Base-by-base conservation (phyloP, 2,888 invertebrate species). In the Drosophila siamana region DNA sequence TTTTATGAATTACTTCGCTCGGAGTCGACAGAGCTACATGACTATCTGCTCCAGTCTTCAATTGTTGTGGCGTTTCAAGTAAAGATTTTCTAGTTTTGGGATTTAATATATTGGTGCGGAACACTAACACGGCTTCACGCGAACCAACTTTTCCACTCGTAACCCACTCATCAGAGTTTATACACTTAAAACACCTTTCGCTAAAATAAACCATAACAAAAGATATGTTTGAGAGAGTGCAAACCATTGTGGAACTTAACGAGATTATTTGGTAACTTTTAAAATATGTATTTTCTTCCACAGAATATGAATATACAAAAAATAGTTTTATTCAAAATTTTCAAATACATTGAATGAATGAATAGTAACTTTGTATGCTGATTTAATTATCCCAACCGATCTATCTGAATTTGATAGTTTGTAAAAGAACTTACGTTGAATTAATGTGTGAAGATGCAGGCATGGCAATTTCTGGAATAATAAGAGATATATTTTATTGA, bases 111-210 rank as follows among this genome's bases (percentile, higher is more conserved):
- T 91, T 61, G 82, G 95, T 95, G 80, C 95, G 93, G 92, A 96
- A 96, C 48, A 95, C 93, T 56, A 96, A 93, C 48, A 95, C 94
- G 3, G 95, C 94, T 57, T 93, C 94, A 62, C 94, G 94, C 1
- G 95, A 93, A 16, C 95, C 95, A 74, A 94, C 81, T 26, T 92
- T 93, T 15, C 94, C 94, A 57, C 94, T 94, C 30, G 94, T 93
- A 57, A 94, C 90, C 94, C 94, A 94, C 85, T 86, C 80, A 76
- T 86, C 78, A 36, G 89, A 83, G 48, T 38, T 71, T 43, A 48
- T 33, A n/a, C 61, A 51, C 9, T 69, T 47, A 41, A 60, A 64
- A 59, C 52, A 38, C 11, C 26, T 73, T 41, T 61, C 64, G 43
- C 74, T 78, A 40, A 36, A 75, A 54, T 16, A 8, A 46, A 38